Evolutionary conservation across 2,113 vertebrate genomes (phyloP).

Genomic region (Chiloscyllium plagiosum): DNA sequence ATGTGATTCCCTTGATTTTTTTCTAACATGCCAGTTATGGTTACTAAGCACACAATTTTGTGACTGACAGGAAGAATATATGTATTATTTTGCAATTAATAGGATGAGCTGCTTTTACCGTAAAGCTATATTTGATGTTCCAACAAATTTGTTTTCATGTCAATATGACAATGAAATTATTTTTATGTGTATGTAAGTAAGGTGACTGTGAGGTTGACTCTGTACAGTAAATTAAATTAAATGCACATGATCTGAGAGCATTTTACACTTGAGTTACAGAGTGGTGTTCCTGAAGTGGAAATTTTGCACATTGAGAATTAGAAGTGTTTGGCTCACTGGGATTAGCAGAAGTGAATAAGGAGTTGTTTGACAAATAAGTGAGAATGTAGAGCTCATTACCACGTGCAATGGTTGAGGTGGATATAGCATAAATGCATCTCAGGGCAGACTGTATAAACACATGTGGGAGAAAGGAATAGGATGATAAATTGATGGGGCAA

Average conservation of each 20-base stretch:
- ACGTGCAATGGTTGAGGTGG: not conserved
- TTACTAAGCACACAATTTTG: not conserved
- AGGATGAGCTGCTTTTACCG: not conserved
- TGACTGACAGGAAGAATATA: not conserved
- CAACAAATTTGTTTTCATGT: not conserved
- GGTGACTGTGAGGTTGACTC: not conserved
- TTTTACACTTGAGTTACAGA: not conserved
- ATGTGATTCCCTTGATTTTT: not conserved
- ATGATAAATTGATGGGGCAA: not conserved
- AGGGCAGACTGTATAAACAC: not conserved
- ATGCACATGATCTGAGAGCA: not conserved
- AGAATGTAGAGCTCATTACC: slow-evolving; percentile 22
- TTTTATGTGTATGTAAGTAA: not conserved
- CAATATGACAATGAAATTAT: not conserved
- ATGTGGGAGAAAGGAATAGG: not conserved
- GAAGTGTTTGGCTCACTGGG: slow-evolving; percentile 12
- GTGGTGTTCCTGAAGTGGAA: not conserved
- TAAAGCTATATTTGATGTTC: not conserved
- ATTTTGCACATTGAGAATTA: not conserved
- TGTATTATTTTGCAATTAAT: not conserved
- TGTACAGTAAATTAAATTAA: not conserved
- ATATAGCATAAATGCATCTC: not conserved
- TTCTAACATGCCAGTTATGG: not conserved
- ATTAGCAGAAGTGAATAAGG: slow-evolving; percentile 14
- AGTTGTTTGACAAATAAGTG: slow-evolving; percentile 13